Evolutionary conservation across 2,797 vertebrate species (phyloP), one percentile per base, ranked within the genome.

Genomic region (Notoglanidium macrostoma): DNA sequence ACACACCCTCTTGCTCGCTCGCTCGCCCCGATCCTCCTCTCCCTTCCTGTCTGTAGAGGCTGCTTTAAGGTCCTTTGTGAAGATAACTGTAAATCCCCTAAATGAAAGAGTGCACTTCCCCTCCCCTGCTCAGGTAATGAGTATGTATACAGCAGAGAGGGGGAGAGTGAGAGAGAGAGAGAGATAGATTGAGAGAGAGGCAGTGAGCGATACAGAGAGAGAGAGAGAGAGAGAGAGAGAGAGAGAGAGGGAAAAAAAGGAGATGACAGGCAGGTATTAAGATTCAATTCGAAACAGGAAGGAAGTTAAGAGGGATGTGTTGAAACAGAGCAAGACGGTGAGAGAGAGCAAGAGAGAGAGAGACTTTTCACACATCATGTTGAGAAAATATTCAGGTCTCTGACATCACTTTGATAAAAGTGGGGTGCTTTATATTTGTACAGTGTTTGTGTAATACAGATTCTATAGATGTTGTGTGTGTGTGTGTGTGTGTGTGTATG

Each of bases 101-200:
- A 96, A 96, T 95, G 95, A 96, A 96, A 95, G 95, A 94, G 91
- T 94, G 87, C 76, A 40, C 79, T 23, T 81, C 74, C 65, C 74
- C 84, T 63, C 80, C 73, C 85, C 68, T 86, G 88, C 85, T 68
- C 86, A 88, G 84, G 86, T 88, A 90, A 88, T 90, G 88, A 87
- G 85, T 89, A 87, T 74, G 80, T 89, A 87, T 76, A 81, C 89
- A 89, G 88, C 74, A 57, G 81, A 70, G 72, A 12, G 76, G 54
- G 68, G 40, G 46, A 55, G 83, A 46, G 68, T 61, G 79, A 89
- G 63, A 83, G 57, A 57, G 32, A 73, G 63, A 76, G 51, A 83
- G 54, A 74, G 86, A 85, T 51, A 86, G 91, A 92, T 40, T 40
- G 90, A 91, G 90, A 91, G 91, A 89, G 88, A 92, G 90, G 83